Conservation (phyloP, 1,140 invertebrate genomes). For the Drosophila funebris region DNA sequence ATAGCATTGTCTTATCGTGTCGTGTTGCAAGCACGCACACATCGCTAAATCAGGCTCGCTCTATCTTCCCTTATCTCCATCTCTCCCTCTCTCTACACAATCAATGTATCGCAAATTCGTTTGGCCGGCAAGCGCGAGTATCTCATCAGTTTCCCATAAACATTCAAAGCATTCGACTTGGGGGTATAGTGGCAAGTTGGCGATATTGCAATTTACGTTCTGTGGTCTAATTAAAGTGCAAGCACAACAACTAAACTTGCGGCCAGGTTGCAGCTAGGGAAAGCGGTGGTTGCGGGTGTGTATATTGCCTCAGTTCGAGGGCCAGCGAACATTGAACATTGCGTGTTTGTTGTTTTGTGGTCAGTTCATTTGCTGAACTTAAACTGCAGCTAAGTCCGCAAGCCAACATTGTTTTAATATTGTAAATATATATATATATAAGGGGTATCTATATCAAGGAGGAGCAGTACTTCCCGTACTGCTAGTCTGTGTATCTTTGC, state of each 20-base stretch:
- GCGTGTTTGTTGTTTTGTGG: conserved; percentile 65
- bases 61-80: background rate
- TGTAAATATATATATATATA: conserved; percentile 54
- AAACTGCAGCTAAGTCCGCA: conserved; percentile 11
- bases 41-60: background rate
- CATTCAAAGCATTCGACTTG: conserved; percentile 36
- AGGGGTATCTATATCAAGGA: background rate
- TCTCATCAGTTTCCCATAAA: conserved; percentile 81
- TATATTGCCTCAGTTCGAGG: conserved; percentile 9
- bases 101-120: conserved; percentile 9
- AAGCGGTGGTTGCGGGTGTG: conserved; percentile 2
- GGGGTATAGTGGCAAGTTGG: conserved; percentile 16
- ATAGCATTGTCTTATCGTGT: too few species aligned
- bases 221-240: conserved; percentile 81
- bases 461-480: background rate
- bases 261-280: conserved; percentile 40
- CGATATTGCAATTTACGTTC: conserved; percentile 81
- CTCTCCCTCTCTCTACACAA: background rate
- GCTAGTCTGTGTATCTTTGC: conserved; percentile 12
- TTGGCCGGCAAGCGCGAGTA: conserved; percentile 48
- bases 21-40: background rate
- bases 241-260: conserved; percentile 74
- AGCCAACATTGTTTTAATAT: conserved; percentile 54
- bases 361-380: conserved; percentile 60
- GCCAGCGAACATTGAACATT: conserved; percentile 50